A percentile compares a stretch with the other conserved stretches of the same genome.
These are phyloP conservation scores for Geophilus truncorum DNA, from an alignment of 2,888 invertebrate genomes.

Conservation along the genomic window DNA sequence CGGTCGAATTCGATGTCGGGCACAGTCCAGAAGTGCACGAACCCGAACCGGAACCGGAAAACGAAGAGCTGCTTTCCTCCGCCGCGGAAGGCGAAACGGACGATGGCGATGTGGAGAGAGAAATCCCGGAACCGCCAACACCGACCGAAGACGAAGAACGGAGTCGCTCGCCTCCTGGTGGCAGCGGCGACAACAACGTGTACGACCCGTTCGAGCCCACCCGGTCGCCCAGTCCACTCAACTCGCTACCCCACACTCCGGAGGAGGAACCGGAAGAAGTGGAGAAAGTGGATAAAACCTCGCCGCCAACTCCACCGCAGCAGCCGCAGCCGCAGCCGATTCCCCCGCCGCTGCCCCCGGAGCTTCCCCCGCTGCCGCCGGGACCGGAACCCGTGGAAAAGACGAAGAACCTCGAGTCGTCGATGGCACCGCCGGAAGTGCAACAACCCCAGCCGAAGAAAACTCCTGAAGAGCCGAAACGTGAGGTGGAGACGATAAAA, in stretches of 20 bases:
- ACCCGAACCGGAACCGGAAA: not conserved
- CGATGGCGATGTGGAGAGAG: not conserved
- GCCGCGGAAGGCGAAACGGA: not conserved
- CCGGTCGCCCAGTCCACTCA: slow-evolving; percentile 59
- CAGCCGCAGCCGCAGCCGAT: slow-evolving; percentile 55
- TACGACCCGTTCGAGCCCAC: slow-evolving; percentile 91
- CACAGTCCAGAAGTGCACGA: too few relatives aligned
- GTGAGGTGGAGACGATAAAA: not conserved
- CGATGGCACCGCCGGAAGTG: too few relatives aligned
- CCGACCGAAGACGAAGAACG: not conserved
- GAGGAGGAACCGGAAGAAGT: slow-evolving; percentile 33
- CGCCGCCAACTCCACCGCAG: slow-evolving; percentile 40
- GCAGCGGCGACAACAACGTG: slow-evolving; percentile 51
- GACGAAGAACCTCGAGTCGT: slow-evolving; percentile 32
- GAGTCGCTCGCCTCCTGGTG: too few relatives aligned
- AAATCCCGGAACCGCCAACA: not conserved
- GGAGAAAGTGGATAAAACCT: too few relatives aligned
- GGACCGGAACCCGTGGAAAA: slow-evolving; percentile 39
- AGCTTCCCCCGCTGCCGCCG: slow-evolving; percentile 39
- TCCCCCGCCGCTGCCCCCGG: slow-evolving; percentile 27
- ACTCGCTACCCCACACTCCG: slow-evolving; percentile 35
- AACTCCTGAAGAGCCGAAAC: not conserved
- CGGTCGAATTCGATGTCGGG: not conserved
- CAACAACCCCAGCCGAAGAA: not conserved
- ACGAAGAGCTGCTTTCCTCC: not conserved